Percentiles rank a stretch among this genome's conserved stretches.
These are phyloP conservation scores for Fulmarus glacialis DNA, from an alignment of 2,113 vertebrate species.

Conservation along the genomic window DNA sequence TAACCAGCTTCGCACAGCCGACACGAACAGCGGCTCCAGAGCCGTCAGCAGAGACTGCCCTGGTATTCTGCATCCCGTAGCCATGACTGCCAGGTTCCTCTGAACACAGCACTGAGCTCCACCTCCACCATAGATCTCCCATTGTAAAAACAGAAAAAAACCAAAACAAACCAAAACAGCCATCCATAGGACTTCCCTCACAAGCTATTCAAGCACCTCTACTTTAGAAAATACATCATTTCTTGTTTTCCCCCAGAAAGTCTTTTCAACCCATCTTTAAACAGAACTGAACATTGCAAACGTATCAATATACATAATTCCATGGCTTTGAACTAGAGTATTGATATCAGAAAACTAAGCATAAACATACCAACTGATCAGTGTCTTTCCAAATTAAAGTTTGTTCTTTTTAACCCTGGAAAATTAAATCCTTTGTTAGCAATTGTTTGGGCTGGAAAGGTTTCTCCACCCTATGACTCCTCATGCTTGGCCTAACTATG, in stretches of 20 bases:
- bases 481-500: background rate
- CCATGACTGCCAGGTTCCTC: background rate
- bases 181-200: background rate
- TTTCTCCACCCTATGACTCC: background rate
- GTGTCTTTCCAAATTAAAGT: background rate
- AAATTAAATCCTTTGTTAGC: background rate
- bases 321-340: background rate
- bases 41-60: background rate
- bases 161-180: background rate
- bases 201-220: background rate
- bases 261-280: background rate
- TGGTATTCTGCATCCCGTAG: background rate
- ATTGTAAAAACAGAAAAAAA: background rate
- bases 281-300: background rate
- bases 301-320: background rate
- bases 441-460: background rate
- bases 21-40: background rate
- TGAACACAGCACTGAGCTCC: background rate
- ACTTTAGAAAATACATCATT: background rate
- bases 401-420: background rate
- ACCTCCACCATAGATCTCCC: background rate
- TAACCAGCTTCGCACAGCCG: accelerated
- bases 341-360: background rate
- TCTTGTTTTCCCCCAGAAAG: background rate
- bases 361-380: background rate